Base-by-base conservation (phyloP, 1,140 invertebrate genomes). In the Pseudachorutes palmiensis region DNA sequence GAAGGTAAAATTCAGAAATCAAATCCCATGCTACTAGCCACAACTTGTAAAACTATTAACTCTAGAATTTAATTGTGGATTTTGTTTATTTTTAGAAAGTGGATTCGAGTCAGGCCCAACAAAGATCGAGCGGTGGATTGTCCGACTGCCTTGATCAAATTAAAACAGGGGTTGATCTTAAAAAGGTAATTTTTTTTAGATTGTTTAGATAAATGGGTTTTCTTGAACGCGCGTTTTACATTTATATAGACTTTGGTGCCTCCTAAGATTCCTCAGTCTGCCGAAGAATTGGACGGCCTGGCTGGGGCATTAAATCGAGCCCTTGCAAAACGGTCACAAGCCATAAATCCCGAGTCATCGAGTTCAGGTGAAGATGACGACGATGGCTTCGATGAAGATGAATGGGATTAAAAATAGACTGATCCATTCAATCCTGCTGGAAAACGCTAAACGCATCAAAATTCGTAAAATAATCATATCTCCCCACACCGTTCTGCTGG, bases 101-200 rank as follows among this genome's bases (percentile, higher is more conserved):
- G 26, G 77, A 78, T 1, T 62, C 69, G 19, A 30, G 30, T 26
- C 67, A 72, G 31, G 62, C 45, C 16, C 58, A 49, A 1, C 45
- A 55, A 59, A 29, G 62, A 26, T 2, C 66, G 22, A 14, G 60
- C 14, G 60, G 57, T 24, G 83, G 86, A 72, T 76, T 83, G 71
- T 86, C 83, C 73, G 85, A 91, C 76, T 79, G 93, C 49, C 78
- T 94, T 67, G 84, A 84, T 74, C 86, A 91, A 76, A 94, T 93
- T 72, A 81, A 88, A 70, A 84, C 86, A 76, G 91, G 91, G 60
- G 82, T 87, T 61, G 83, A 86, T 68, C 78, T 95, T 36, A 88
- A 86, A 77, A 82, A 86, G 22, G 87, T 86, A 75, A 79, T 41
- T n/a, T n/a, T n/a, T n/a, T n/a, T n/a, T n/a, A n/a, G n/a, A n/a